Conservation (phyloP, 2,888 invertebrate genomes). For the Eulithis testata region DNA sequence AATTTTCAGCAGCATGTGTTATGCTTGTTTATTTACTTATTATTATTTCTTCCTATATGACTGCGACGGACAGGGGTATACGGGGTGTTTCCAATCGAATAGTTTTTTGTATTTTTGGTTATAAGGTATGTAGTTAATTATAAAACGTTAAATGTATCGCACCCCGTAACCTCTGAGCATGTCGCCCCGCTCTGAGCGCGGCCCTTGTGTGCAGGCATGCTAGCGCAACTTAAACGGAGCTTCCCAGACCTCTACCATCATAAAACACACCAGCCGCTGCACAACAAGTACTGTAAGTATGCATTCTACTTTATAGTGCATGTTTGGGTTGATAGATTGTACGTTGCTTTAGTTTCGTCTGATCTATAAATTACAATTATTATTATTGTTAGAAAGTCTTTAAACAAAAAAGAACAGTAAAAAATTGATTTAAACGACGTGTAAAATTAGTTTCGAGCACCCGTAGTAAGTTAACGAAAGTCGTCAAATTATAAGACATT, state of each 20-base stretch:
- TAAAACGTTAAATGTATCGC: neutral
- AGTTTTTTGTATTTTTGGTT: neutral
- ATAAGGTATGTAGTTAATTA: neutral
- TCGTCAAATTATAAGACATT: neutral
- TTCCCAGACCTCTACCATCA: slow-evolving; percentile 92
- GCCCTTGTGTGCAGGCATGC: slow-evolving; percentile 91
- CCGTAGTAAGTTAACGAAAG: neutral
- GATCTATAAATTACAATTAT: neutral
- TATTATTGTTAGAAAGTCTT: neutral
- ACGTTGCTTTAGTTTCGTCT: slow-evolving; percentile 28
- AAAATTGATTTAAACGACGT: neutral
- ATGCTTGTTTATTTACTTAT: slow-evolving; percentile 66
- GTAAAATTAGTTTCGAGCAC: neutral
- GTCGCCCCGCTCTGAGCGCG: slow-evolving; percentile 80
- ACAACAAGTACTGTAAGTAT: slow-evolving; percentile 88
- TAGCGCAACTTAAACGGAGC: slow-evolving; percentile 95
- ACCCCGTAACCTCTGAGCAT: slow-evolving; percentile 61
- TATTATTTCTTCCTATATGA: slow-evolving; percentile 68
- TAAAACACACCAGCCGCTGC: slow-evolving; percentile 91
- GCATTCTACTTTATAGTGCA: slow-evolving; percentile 69
- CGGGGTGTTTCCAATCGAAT: slow-evolving; percentile 27
- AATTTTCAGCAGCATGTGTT: slow-evolving; percentile 73
- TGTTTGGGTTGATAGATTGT: slow-evolving; percentile 50
- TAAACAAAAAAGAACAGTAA: neutral
- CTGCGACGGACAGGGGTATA: slow-evolving; percentile 62